Evolutionary conservation across 2,113 vertebrate species (phyloP).

Genomic region (Argyrosomus japonicus): DNA sequence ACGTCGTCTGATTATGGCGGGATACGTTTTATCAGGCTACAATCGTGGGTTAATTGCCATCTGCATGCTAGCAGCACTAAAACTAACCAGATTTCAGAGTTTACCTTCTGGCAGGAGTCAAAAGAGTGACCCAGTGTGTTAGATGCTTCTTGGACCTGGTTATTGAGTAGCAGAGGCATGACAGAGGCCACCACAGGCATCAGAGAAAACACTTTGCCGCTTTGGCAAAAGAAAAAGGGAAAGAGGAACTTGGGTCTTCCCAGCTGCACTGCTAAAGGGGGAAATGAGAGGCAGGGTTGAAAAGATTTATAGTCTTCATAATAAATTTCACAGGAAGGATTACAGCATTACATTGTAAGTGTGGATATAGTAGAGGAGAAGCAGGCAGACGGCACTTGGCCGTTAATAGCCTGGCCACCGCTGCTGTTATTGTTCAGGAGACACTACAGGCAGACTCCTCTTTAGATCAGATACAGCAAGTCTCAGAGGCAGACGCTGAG

Average conservation of each 20-base stretch:
- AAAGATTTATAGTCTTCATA: constrained; percentile 73
- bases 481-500: constrained; percentile 61
- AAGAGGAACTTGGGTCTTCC: constrained; percentile 49
- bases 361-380: constrained; percentile 46
- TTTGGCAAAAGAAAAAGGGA: constrained; percentile 49
- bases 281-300: constrained; percentile 64
- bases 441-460: constrained; percentile 48
- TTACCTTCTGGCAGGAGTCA: constrained; percentile 53
- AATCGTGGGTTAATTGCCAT: constrained; percentile 1
- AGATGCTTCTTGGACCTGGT: constrained; percentile 24
- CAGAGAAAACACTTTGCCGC: constrained; percentile 43
- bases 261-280: constrained; percentile 63
- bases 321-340: constrained; percentile 76
- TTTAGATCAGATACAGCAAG: constrained; percentile 62
- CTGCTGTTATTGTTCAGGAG: constrained; percentile 71
- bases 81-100: constrained; percentile 14
- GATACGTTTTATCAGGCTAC: not conserved
- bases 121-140: constrained; percentile 29
- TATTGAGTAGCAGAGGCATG: constrained; percentile 24
- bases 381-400: constrained; percentile 53
- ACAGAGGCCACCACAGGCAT: constrained; percentile 16
- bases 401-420: constrained; percentile 70
- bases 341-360: constrained; percentile 69
- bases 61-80: not conserved
- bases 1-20: not conserved